Base-by-base conservation (phyloP, 2,888 invertebrate species). In the Eurytoma adleriae region DNA sequence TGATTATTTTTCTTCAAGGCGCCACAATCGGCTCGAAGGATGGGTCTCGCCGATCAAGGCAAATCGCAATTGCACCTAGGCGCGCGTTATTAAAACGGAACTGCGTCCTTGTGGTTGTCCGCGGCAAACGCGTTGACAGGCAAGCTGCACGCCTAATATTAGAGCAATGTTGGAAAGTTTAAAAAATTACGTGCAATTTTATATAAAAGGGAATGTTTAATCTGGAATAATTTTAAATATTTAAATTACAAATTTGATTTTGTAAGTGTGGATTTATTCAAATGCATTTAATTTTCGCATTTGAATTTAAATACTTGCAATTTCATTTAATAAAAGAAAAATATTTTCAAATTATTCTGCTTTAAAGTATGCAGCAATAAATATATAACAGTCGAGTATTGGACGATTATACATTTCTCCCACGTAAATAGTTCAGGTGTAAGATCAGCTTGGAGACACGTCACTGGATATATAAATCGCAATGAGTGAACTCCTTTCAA, bases 81-180 rank as follows among this genome's bases (percentile, higher is more conserved):
- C 30, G 18, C 59, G n/a, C 40, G 50, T 79, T 74, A 79, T 79
- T 79, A 79, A 74, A 79, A 79, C 74, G 61, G 69, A 30, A 64
- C 27, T 74, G 30, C 18, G 69, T 62, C 74, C 69, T 74, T 74
- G 69, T 20, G n/a, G 12, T 24, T 24, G 24, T 24, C 12, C 1
- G 24, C 40, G 50, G 40, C 48, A 18, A 66, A 62, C 56, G 56
- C n/a, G 59, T 13, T 64, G 50, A 70, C 54, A 69, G 62, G 64
- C 24, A 20, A 18, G 52, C 12, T 52, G 40, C 2, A 24, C 40
- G 30, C 52, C 27, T 67, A 52, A 78, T 78, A 71, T 78, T 67
- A 52, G 66, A 71, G 69, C 62, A 57, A 48, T 27, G 40, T 10
- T 10, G 57, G 18, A 67, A 48, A 67, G 52, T 52, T 40, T 40